Evolutionary conservation across 2,113 vertebrate species (phyloP).

Genomic region (Dicentrarchus labrax): DNA sequence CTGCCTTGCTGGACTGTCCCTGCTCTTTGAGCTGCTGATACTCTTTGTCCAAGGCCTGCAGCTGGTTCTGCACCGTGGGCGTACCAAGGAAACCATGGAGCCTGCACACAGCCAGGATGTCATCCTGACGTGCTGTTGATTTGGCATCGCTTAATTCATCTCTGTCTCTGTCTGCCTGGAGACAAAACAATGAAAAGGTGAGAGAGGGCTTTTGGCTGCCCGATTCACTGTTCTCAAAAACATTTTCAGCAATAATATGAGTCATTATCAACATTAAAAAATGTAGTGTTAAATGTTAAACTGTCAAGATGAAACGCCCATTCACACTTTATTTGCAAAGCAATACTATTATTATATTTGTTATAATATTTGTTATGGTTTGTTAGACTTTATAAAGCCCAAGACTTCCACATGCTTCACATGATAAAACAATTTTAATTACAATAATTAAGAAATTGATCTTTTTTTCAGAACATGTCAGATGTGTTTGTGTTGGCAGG

Average conservation of each 20-base stretch:
- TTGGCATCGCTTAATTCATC: slow-evolving; percentile 71
- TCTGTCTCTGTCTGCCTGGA: slow-evolving; percentile 60
- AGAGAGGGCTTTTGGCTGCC: not conserved
- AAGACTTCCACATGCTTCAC: too few species aligned
- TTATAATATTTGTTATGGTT: not conserved
- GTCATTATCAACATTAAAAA: not conserved
- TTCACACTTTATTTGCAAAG: not conserved
- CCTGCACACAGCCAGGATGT: slow-evolving; percentile 81
- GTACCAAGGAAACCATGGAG: slow-evolving; percentile 76
- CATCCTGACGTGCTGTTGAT: slow-evolving; percentile 74
- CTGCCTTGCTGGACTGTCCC: slow-evolving; percentile 76
- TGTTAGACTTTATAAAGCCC: not conserved
- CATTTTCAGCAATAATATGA: not conserved
- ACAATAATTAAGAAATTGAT: not conserved
- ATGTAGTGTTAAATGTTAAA: not conserved
- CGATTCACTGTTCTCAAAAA: not conserved
- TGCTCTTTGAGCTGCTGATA: slow-evolving; percentile 80
- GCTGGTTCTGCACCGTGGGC: slow-evolving; percentile 76
- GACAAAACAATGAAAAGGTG: not conserved
- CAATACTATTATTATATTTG: not conserved
- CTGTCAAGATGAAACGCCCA: not conserved
- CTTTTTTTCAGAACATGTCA: not conserved
- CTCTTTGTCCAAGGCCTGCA: slow-evolving; percentile 82
- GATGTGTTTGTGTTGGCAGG: not conserved
- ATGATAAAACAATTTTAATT: too few species aligned